Evolutionary conservation across 2,113 vertebrate genomes (phyloP).

Genomic region (Pterocles orientalis): DNA sequence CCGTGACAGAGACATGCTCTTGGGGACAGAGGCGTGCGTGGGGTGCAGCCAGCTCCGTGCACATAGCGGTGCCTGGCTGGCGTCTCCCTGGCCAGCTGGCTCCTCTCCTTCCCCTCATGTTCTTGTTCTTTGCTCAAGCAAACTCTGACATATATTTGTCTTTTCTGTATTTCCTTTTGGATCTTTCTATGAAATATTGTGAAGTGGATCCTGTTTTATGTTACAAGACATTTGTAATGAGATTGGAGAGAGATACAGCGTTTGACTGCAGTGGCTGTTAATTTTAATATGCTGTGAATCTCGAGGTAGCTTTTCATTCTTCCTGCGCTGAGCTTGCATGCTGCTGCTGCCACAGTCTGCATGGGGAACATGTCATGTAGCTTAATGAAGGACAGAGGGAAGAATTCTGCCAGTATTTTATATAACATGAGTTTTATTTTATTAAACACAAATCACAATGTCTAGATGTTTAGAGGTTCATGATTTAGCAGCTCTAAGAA

Average conservation of each 20-base stretch:
- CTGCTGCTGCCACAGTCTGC: conserved; percentile 38
- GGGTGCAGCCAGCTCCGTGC: not conserved
- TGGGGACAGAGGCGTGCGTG: not conserved
- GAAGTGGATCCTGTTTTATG: conserved; percentile 64
- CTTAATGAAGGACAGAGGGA: conserved; percentile 45
- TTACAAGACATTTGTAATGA: conserved; percentile 67
- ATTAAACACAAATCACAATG: conserved; percentile 51
- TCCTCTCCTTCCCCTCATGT: not conserved
- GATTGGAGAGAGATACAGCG: conserved; percentile 70
- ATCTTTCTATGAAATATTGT: conserved; percentile 32
- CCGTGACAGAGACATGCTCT: not conserved
- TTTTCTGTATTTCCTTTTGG: conserved; percentile 3
- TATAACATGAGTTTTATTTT: conserved; percentile 68
- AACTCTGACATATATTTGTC: not conserved
- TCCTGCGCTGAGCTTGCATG: not conserved
- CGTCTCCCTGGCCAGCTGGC: not conserved
- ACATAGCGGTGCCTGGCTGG: not conserved
- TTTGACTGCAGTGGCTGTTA: conserved; percentile 75
- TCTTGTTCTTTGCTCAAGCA: not conserved
- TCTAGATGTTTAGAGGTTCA: conserved; percentile 46
- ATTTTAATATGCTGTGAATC: conserved; percentile 72
- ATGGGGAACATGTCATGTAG: not conserved
- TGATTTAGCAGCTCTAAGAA: conserved; percentile 47
- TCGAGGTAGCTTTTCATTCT: conserved; percentile 69
- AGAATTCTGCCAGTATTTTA: conserved; percentile 45